Evolutionary conservation across 30 jellyfish, hydroid and myxozoan species (phyloP).

Genomic region (Cassiopea andromeda): DNA sequence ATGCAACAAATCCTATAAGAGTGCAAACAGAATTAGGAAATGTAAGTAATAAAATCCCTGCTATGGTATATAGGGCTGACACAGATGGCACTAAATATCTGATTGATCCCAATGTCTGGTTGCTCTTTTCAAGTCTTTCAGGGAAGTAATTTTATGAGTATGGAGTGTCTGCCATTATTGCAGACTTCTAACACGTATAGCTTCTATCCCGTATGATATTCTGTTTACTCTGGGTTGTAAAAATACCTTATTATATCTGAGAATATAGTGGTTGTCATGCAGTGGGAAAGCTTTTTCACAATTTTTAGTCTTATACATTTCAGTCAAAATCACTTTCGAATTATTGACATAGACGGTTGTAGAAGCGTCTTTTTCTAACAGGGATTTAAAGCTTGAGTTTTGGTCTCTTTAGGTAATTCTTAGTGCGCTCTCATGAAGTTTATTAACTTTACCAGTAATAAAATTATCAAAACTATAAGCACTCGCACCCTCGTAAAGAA

Average conservation of each 20-base stretch:
- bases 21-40: not conserved
- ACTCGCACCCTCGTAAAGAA: too few relatives aligned
- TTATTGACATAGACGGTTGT: slow-evolving; percentile 6
- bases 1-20: not conserved
- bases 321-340: slow-evolving; percentile 3
- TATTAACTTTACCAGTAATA: too few relatives aligned
- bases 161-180: slow-evolving; percentile 20
- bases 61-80: slow-evolving; percentile 10
- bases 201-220: slow-evolving; percentile 5
- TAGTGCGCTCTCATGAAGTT: not conserved
- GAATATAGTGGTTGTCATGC: slow-evolving; percentile 1
- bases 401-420: not conserved
- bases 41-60: not conserved
- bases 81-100: not conserved
- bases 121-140: not conserved
- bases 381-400: slow-evolving; percentile 10
- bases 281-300: not conserved
- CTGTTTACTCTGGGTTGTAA: slow-evolving; percentile 13
- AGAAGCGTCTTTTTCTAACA: not conserved
- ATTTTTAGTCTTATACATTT: not conserved
- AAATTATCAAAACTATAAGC: too few relatives aligned
- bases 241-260: slow-evolving; percentile 7
- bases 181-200: slow-evolving; percentile 20
- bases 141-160: slow-evolving; percentile 21
- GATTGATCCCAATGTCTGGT: slow-evolving; percentile 11